phyloP scores from a whole-genome alignment of 30 jellyfish, hydroid and myxozoan genomes.

The Cassiopea xamachana region DNA sequence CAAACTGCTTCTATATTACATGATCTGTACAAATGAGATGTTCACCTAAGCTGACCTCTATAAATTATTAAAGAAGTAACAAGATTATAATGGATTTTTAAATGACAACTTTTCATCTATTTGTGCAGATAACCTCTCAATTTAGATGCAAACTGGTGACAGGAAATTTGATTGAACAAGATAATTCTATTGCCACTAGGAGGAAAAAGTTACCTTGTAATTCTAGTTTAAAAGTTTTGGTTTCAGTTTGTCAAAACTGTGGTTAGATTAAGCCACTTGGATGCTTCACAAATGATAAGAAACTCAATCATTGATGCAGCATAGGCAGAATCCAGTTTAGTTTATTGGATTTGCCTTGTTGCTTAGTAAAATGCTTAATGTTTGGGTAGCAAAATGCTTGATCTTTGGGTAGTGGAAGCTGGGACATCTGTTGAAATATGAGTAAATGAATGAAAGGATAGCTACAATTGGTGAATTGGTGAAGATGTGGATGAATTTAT shows the following conservation, averaged over 20 bases:
- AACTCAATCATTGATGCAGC: not conserved
- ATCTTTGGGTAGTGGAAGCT: not conserved
- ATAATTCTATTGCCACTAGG: not conserved
- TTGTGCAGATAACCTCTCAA: not conserved
- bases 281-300: not conserved
- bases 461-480: not conserved
- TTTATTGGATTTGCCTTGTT: not conserved
- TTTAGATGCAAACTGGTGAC: not conserved
- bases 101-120: not conserved
- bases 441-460: not conserved
- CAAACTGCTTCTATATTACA: not conserved
- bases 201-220: not conserved
- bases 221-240: not conserved
- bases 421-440: not conserved
- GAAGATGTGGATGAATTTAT: not conserved
- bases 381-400: not conserved
- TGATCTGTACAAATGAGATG: not conserved
- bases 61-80: not conserved
- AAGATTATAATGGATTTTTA: conserved; percentile 15
- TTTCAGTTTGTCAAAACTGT: not conserved
- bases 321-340: not conserved
- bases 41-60: not conserved
- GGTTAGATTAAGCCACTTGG: not conserved
- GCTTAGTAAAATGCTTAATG: not conserved
- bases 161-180: not conserved